phyloP scores from a whole-genome alignment of 1,140 invertebrate genomes.

The Drosophila ficusphila region DNA sequence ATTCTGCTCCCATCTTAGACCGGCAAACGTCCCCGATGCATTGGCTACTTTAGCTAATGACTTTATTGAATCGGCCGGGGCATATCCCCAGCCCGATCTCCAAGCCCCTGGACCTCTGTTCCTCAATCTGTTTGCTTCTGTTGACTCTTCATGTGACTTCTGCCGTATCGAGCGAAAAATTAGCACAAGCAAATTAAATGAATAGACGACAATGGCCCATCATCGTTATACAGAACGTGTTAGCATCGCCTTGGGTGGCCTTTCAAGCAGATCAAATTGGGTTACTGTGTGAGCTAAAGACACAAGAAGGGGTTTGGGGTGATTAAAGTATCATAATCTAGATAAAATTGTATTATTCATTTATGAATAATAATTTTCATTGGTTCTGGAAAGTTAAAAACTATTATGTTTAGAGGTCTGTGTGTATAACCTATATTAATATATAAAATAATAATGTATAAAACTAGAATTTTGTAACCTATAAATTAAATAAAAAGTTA shows the following conservation, averaged over 20 bases:
- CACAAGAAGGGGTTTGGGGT: too few relatives aligned
- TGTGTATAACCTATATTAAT: too few relatives aligned
- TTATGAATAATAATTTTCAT: too few relatives aligned
- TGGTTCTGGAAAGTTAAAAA: too few relatives aligned
- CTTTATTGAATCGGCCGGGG: slow-evolving; percentile 73
- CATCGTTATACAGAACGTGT: slow-evolving; percentile 31
- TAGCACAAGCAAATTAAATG: slow-evolving; percentile 74
- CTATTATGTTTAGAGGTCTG: too few relatives aligned
- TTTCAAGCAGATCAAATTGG: not conserved
- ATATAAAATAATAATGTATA: too few relatives aligned
- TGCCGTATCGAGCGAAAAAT: slow-evolving; percentile 68
- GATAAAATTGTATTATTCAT: too few relatives aligned
- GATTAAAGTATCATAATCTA: too few relatives aligned
- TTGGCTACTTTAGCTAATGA: slow-evolving; percentile 80
- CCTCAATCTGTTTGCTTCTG: slow-evolving; percentile 7
- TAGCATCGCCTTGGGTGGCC: slow-evolving; percentile 21
- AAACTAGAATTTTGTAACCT: too few relatives aligned
- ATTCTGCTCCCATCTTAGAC: slow-evolving; percentile 22
- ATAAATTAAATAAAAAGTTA: too few relatives aligned
- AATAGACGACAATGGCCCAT: slow-evolving; percentile 64
- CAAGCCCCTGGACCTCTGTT: not conserved
- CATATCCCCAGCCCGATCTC: slow-evolving; percentile 3
- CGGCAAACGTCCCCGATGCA: slow-evolving; percentile 47
- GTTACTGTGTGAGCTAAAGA: too few relatives aligned
- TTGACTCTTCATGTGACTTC: slow-evolving; percentile 72